Percentiles rank a stretch among this genome's conserved stretches.
phyloP scores from a whole-genome alignment of 2,797 vertebrate genomes.

The Austrolebias charrua region DNA sequence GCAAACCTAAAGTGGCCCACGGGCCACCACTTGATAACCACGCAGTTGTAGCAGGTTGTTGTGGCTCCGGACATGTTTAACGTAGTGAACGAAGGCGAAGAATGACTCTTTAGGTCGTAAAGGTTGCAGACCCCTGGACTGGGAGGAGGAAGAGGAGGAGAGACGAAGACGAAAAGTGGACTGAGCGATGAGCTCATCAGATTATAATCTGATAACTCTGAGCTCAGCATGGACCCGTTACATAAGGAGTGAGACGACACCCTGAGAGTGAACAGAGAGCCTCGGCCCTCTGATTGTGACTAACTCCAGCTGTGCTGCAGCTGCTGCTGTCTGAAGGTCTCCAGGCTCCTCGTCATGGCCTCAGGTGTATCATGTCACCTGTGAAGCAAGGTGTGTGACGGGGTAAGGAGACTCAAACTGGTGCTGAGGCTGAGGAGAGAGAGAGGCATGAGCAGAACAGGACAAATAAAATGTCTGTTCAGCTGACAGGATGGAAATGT shows the following conservation, averaged over 20 bases:
- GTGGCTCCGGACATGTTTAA: no score
- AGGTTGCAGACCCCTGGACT: no score
- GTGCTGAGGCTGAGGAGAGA: no score
- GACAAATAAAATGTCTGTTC: background rate
- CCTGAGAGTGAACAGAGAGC: constrained; percentile 21
- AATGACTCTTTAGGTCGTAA: no score
- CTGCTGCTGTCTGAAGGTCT: constrained; percentile 9
- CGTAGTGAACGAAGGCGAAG: no score
- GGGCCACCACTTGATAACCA: no score
- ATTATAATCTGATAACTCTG: constrained; percentile 65
- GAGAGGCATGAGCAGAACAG: background rate
- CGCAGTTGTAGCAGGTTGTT: no score
- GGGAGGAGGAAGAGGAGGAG: constrained; percentile 6
- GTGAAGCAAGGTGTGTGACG: no score
- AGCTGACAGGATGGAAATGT: no score
- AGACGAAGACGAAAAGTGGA: background rate
- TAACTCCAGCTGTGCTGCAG: constrained; percentile 31
- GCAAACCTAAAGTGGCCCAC: no score
- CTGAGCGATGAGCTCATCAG: constrained; percentile 27
- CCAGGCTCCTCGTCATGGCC: background rate
- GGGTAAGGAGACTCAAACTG: no score
- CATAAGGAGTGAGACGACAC: constrained; percentile 57
- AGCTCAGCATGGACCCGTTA: constrained; percentile 56
- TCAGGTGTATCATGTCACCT: no score
- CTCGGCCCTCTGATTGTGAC: constrained; percentile 16